These are phyloP conservation scores for Syngnathus rostellatus DNA, from an alignment of 2,797 vertebrate genomes.

Conservation along the genomic window DNA sequence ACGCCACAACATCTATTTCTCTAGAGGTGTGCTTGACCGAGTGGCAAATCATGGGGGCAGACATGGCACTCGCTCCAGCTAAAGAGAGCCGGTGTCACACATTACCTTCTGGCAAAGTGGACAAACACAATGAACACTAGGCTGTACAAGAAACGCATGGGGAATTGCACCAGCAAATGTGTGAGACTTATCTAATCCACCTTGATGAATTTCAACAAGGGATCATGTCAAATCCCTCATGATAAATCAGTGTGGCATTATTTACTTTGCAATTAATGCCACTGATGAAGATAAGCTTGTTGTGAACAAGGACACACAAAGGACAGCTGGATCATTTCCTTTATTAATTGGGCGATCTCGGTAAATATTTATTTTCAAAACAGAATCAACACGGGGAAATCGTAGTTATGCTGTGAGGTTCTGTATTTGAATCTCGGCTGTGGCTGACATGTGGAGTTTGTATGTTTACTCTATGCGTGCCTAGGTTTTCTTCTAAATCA, in stretches of 20 bases:
- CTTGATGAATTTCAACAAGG: neutral
- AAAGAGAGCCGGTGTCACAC: constrained; percentile 46
- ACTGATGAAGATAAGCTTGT: constrained; percentile 51
- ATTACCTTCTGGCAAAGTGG: constrained; percentile 36
- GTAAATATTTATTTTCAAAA: constrained; percentile 9
- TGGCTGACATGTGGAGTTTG: too few species aligned
- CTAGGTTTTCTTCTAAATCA: too few species aligned
- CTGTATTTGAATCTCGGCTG: too few species aligned
- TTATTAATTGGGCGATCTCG: constrained; percentile 52
- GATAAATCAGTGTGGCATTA: neutral
- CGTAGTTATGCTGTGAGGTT: too few species aligned
- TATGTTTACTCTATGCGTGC: too few species aligned
- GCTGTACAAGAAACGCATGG: neutral
- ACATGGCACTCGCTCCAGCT: constrained; percentile 45
- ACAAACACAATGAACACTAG: constrained; percentile 29
- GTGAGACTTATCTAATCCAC: neutral
- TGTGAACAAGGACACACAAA: constrained; percentile 55
- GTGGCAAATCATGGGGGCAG: constrained; percentile 63
- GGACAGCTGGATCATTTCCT: constrained; percentile 62
- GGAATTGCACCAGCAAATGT: neutral
- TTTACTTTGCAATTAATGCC: constrained; percentile 12
- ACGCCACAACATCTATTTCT: constrained; percentile 68
- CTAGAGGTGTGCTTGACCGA: constrained; percentile 64
- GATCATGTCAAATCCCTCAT: neutral
- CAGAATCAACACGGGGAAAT: neutral